Evolutionary conservation across 2,888 invertebrate species (phyloP).

Genomic region (Cryptophagus acutangulus): DNA sequence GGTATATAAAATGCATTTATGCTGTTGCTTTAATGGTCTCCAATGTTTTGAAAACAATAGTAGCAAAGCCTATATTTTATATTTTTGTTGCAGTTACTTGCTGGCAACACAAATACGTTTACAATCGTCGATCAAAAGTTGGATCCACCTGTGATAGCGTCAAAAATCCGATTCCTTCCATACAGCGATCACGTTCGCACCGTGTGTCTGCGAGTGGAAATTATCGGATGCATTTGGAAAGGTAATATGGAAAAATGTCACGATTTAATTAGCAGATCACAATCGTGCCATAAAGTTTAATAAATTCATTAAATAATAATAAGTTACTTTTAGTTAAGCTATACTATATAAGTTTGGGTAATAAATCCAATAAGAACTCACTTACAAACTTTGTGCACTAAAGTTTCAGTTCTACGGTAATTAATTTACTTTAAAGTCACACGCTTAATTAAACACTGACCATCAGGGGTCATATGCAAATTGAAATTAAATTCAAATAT

Average conservation of each 20-base stretch:
- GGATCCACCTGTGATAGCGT: slow-evolving; percentile 71
- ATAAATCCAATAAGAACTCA: neutral
- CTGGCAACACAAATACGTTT: slow-evolving; percentile 75
- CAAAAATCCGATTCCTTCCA: slow-evolving; percentile 72
- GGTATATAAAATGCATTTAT: slow-evolving; percentile 15
- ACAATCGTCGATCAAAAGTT: slow-evolving; percentile 67
- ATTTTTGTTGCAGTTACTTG: slow-evolving; percentile 60
- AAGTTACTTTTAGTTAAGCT: slow-evolving; percentile 1
- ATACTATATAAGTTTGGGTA: neutral
- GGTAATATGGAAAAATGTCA: too few species aligned
- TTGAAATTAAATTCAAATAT: too few species aligned
- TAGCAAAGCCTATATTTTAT: too few species aligned
- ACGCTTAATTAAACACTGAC: slow-evolving; percentile 1
- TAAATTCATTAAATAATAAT: neutral
- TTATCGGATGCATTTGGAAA: slow-evolving; percentile 73
- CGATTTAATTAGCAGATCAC: neutral
- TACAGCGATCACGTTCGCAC: slow-evolving; percentile 72
- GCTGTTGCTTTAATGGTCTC: slow-evolving; percentile 17
- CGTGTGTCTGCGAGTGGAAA: slow-evolving; percentile 76
- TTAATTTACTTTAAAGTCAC: neutral
- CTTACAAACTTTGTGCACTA: neutral
- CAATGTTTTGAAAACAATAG: too few species aligned
- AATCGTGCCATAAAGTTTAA: neutral
- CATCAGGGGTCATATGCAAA: slow-evolving; percentile 2
- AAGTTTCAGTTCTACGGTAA: slow-evolving; percentile 1